Percentiles rank a stretch among this genome's conserved stretches.
Evolutionary conservation across 2,888 invertebrate species (phyloP).

Genomic region (Drosophila trichaetosa): DNA sequence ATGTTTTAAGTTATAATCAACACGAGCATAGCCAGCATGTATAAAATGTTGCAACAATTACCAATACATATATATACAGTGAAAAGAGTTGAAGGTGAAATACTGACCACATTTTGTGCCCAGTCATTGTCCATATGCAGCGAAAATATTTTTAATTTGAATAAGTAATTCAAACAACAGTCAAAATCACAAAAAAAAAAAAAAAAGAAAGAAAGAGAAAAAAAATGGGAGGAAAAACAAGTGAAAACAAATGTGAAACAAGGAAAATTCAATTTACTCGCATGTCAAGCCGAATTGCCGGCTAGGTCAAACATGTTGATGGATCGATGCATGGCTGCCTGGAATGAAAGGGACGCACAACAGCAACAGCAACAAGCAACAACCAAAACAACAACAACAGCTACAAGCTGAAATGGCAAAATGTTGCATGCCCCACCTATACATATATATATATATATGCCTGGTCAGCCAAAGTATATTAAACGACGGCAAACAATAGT

Average conservation of each 20-base stretch:
- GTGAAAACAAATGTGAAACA: slow-evolving; percentile 77
- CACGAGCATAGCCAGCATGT: slow-evolving; percentile 32
- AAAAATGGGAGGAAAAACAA: slow-evolving; percentile 58
- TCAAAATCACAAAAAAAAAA: slow-evolving; percentile 61
- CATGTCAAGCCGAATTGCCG: slow-evolving; percentile 81
- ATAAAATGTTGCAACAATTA: slow-evolving; percentile 33
- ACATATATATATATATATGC: neutral
- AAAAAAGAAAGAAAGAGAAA: slow-evolving; percentile 21
- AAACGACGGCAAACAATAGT: slow-evolving; percentile 62
- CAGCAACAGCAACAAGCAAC: slow-evolving; percentile 24
- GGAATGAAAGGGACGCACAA: slow-evolving; percentile 58
- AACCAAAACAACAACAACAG: slow-evolving; percentile 27
- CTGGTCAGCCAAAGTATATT: slow-evolving; percentile 7
- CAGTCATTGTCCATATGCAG: slow-evolving; percentile 59
- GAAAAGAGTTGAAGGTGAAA: slow-evolving; percentile 46
- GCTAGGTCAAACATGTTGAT: slow-evolving; percentile 81
- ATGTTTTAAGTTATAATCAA: slow-evolving; percentile 30
- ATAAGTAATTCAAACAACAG: slow-evolving; percentile 77
- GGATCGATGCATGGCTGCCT: slow-evolving; percentile 57
- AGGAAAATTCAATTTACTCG: slow-evolving; percentile 82
- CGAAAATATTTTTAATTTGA: slow-evolving; percentile 78
- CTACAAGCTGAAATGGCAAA: slow-evolving; percentile 74
- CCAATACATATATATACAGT: neutral
- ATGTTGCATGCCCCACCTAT: slow-evolving; percentile 62
- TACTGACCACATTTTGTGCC: slow-evolving; percentile 37